Evolutionary conservation across 2,113 vertebrate species (phyloP).

Genomic region (Sorex araneus): DNA sequence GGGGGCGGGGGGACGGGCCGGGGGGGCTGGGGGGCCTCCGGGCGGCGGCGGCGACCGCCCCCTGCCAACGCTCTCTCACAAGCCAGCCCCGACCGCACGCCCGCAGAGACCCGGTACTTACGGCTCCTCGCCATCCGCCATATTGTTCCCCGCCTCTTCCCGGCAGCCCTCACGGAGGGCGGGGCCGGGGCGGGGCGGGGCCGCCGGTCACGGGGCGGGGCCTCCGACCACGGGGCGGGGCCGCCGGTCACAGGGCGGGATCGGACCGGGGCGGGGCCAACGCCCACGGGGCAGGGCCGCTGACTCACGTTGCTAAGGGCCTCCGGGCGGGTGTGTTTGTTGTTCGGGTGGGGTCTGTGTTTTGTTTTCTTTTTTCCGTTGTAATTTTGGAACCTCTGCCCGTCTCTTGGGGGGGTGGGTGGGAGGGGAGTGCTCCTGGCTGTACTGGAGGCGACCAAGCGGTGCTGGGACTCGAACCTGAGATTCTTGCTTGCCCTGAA

Average conservation of each 20-base stretch:
- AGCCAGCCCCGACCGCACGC: constrained; percentile 55
- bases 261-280: rapidly evolving
- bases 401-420: too few species aligned
- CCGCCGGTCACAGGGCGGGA: neutral
- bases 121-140: constrained; percentile 98
- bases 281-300: too few species aligned
- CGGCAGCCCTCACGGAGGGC: constrained; percentile 58
- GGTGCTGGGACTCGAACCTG: too few species aligned
- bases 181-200: neutral
- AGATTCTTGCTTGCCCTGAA: too few species aligned
- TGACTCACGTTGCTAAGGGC: too few species aligned
- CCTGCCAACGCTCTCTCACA: constrained; percentile 75
- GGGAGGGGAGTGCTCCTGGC: too few species aligned
- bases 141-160: constrained; percentile 88
- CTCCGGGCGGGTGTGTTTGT: too few species aligned
- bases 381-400: too few species aligned
- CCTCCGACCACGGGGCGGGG: neutral
- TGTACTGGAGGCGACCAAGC: too few species aligned
- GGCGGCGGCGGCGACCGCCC: constrained; percentile 82
- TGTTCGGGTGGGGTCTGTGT: too few species aligned
- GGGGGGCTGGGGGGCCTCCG: constrained; percentile 66
- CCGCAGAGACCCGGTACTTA: constrained; percentile 89
- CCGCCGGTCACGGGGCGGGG: neutral
- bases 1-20: constrained; percentile 80
- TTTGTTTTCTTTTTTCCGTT: too few species aligned